phyloP scores from a whole-genome alignment of 2,113 vertebrate genomes.

The Verasper variegatus region DNA sequence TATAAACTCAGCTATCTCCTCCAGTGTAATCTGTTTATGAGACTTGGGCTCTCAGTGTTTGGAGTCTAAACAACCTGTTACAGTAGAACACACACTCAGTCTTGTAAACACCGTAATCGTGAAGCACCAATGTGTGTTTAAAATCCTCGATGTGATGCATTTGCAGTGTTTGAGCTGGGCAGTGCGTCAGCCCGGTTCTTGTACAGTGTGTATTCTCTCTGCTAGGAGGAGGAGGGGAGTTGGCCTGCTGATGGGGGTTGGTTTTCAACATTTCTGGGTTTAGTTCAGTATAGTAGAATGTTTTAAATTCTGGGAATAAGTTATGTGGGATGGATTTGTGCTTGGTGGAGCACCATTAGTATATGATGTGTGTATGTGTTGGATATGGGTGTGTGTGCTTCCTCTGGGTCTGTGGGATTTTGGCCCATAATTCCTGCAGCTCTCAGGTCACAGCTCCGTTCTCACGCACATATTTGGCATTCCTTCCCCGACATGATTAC shows the following conservation, averaged over 20 bases:
- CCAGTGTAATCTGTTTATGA: constrained; percentile 38
- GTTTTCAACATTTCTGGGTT: constrained; percentile 58
- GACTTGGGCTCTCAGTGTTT: constrained; percentile 36
- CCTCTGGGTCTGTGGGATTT: constrained; percentile 86
- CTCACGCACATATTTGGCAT: constrained; percentile 87
- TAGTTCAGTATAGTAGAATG: constrained; percentile 58
- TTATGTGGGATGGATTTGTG: constrained; percentile 71
- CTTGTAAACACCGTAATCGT: constrained; percentile 48
- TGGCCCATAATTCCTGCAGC: constrained; percentile 85
- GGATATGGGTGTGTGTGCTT: constrained; percentile 84
- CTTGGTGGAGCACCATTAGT: constrained; percentile 77
- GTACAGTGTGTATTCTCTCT: constrained; percentile 40
- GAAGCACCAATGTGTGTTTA: constrained; percentile 35
- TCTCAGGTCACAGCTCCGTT: constrained; percentile 85
- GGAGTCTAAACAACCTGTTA: constrained; percentile 75
- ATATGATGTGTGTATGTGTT: constrained; percentile 79
- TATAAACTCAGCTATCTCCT: constrained; percentile 31
- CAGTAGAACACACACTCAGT: constrained; percentile 46
- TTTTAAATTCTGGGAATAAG: constrained; percentile 72
- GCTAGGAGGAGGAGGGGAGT: constrained; percentile 36
- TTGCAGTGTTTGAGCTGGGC: constrained; percentile 7
- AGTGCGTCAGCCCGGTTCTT: constrained; percentile 40
- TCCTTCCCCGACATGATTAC: constrained; percentile 84
- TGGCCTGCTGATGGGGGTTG: constrained; percentile 35
- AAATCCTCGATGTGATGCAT: constrained; percentile 29